Evolutionary conservation across 2,797 vertebrate genomes (phyloP), one percentile per base, ranked within the genome.

Genomic region (Acanthornis magna): DNA sequence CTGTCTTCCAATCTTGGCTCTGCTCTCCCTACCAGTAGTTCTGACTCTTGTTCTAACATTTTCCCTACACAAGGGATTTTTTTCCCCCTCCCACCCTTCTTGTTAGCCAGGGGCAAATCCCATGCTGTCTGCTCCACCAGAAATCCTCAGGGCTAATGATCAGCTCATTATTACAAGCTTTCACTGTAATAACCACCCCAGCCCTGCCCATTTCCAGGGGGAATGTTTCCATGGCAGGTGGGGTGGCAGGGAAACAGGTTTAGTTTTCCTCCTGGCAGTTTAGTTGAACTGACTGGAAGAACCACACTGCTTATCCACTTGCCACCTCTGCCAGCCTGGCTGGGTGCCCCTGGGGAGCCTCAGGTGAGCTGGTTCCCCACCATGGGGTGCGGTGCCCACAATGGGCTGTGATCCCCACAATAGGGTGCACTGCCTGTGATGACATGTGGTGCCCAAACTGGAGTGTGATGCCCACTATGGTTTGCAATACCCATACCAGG

Each of bases 101-200:
- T 67, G 30, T 61, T 84, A 22, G 92, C 95, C 62, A n/a, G 65
- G 62, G 93, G 95, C 82, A 94, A 95, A 95, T 96, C 95, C 70
- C 93, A 92, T 83, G 83, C 83, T 84, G 38, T 85, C 85, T 89
- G 10, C 58, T 86, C 80, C 91, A 86, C 80, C 86, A 93, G 80
- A 93, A 82, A 47, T 61, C 88, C 91, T 84, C 0, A 0, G 71
- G 88, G 83, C 88, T 92, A 94, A 90, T 20, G 74, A 95, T 84
- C 66, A 84, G 54, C 74, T 92, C 2, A 0, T 96, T 84, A 91
- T 81, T 68, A 88, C 58, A 88, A 86, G 61, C 25, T 62, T 81
- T 84, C 38, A 32, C 54, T 21, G 4, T 83, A 89, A 84, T 88
- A 67, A 90, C 47, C 4, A 1, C 23, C 38, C 29, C n/a, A 10